A percentile compares a stretch with the other conserved stretches of the same genome.
These are phyloP conservation scores for Vireo altiloquus DNA, from an alignment of 2,113 vertebrate genomes.

Conservation along the genomic window DNA sequence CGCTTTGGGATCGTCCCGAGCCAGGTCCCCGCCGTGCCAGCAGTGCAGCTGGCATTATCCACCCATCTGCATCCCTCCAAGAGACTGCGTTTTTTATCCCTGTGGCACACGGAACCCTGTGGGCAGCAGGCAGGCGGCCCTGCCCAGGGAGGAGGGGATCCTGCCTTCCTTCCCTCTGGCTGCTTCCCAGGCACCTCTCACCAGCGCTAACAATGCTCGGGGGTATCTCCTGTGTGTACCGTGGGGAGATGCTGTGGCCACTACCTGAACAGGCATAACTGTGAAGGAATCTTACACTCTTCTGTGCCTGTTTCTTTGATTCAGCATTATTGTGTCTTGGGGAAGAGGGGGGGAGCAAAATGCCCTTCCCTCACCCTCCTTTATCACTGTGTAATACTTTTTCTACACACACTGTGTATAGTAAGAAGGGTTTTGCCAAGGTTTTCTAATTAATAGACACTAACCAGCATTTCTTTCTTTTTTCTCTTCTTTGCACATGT, in stretches of 20 bases:
- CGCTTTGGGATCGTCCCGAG: neutral
- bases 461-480: constrained; percentile 31
- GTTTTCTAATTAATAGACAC: constrained; percentile 22
- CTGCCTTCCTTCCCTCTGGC: neutral
- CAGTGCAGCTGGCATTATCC: rapidly evolving
- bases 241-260: neutral
- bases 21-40: rapidly evolving
- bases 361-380: neutral
- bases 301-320: constrained; percentile 58
- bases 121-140: neutral
- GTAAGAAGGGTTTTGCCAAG: constrained; percentile 16
- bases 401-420: constrained; percentile 20
- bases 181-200: neutral
- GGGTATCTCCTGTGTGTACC: neutral
- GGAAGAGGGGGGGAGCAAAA: neutral
- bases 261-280: neutral
- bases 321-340: constrained; percentile 32
- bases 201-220: neutral
- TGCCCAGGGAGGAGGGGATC: neutral
- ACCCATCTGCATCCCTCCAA: neutral
- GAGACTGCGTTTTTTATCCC: neutral
- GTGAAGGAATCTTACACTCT: constrained; percentile 42
- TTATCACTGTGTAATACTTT: constrained; percentile 42
- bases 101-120: rapidly evolving
- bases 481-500: neutral